A percentile compares a stretch with the other conserved stretches of the same genome.
Conservation (phyloP, 2,113 vertebrate genomes). For the Neolamprologus kungweensis region DNA sequence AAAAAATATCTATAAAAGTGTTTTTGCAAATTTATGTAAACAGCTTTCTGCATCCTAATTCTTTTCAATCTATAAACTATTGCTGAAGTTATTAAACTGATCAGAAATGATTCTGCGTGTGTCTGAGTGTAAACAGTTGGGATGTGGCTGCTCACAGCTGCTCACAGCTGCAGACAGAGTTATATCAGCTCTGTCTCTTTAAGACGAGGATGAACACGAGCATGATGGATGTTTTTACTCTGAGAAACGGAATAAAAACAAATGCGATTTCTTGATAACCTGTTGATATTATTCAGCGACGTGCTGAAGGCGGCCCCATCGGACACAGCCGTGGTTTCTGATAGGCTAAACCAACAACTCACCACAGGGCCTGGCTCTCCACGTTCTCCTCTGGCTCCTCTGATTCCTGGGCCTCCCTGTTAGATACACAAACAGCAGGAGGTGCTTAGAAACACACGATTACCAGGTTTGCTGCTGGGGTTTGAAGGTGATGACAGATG, state of each 20-base stretch:
- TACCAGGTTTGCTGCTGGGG: neutral
- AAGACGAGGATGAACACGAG: neutral
- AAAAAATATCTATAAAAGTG: neutral
- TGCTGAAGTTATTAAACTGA: neutral
- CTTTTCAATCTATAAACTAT: neutral
- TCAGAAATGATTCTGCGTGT: neutral
- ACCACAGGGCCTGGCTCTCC: slow-evolving; percentile 88
- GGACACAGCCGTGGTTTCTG: neutral
- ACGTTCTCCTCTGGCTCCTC: slow-evolving; percentile 86
- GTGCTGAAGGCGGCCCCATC: too few relatives aligned
- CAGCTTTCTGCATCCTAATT: neutral
- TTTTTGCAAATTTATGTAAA: rapidly evolving
- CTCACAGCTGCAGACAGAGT: neutral
- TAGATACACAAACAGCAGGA: neutral
- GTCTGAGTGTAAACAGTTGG: rapidly evolving
- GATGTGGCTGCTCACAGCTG: neutral
- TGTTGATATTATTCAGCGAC: neutral
- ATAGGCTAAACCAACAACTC: neutral
- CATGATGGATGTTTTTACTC: neutral
- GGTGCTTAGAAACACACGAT: neutral
- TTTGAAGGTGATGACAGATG: neutral
- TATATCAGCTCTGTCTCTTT: neutral
- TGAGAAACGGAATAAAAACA: neutral
- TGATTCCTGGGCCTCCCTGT: slow-evolving; percentile 88
- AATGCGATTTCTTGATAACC: neutral